Conservation (phyloP, 2,888 invertebrate species). For the Trichopoda pennipes region DNA sequence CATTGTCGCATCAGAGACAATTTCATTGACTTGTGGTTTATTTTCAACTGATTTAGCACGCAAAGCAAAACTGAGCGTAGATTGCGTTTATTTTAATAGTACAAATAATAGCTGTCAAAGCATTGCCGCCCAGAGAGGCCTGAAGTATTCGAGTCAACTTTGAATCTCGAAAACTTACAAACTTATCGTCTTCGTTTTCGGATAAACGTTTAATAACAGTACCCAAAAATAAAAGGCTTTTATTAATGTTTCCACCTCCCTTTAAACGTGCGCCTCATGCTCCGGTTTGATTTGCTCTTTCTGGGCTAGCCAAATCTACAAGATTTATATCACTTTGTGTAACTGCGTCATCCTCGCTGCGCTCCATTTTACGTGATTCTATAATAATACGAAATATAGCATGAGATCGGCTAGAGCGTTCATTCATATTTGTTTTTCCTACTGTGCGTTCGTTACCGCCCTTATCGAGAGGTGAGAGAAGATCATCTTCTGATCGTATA, state of each 20-base stretch:
- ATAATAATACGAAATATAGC: too few species aligned
- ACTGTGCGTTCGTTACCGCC: constrained; percentile 87
- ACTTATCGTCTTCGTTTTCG: constrained; percentile 82
- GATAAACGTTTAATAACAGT: constrained; percentile 91
- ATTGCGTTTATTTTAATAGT: too few species aligned
- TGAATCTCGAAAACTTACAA: constrained; percentile 89
- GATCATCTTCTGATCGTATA: constrained; percentile 84
- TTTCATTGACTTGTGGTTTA: too few species aligned
- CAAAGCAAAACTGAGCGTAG: too few species aligned
- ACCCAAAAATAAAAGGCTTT: constrained; percentile 87
- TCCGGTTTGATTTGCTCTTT: constrained; percentile 90
- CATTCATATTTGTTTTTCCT: too few species aligned
- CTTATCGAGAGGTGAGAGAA: constrained; percentile 83
- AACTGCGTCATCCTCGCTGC: constrained; percentile 83
- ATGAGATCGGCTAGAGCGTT: too few species aligned
- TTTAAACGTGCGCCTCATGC: too few species aligned
- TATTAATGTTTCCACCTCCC: constrained; percentile 91
- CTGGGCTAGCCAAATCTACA: constrained; percentile 95
- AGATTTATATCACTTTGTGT: constrained; percentile 90
- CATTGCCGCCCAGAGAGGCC: constrained; percentile 93
- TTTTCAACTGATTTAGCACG: too few species aligned
- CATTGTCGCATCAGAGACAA: too few species aligned
- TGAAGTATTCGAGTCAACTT: constrained; percentile 92
- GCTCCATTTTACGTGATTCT: too few species aligned
- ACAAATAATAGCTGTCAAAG: too few species aligned